A percentile compares a stretch with the other conserved stretches of the same genome.
Conservation (phyloP, 2,113 vertebrate genomes). For the Felis chaus region DNA sequence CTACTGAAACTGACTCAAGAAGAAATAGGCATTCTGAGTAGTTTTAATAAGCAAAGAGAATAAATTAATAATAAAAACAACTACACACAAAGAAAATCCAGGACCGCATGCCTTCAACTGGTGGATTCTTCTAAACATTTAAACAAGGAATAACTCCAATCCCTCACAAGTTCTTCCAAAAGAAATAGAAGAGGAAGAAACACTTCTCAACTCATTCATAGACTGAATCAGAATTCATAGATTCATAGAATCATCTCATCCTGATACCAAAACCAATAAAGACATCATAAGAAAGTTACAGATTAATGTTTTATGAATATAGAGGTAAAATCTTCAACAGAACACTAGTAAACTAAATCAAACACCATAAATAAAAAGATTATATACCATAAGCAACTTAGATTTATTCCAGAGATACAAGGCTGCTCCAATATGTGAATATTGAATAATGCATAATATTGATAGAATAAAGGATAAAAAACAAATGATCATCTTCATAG, state of each 20-base stretch:
- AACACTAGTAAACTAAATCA: background rate
- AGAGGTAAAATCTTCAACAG: background rate
- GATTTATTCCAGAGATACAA: background rate
- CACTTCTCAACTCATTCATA: background rate
- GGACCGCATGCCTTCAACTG: background rate
- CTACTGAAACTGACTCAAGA: background rate
- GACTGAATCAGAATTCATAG: background rate
- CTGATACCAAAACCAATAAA: background rate
- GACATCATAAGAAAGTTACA: background rate
- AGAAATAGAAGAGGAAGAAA: background rate
- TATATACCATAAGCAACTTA: background rate
- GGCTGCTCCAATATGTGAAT: background rate
- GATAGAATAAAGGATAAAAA: background rate
- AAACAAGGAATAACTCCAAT: background rate
- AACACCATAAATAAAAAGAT: background rate
- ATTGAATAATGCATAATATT: background rate
- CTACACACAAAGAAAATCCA: background rate
- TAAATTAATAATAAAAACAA: background rate
- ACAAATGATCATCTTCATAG: background rate
- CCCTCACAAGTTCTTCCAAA: background rate
- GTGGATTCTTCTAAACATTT: background rate
- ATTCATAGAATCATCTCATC: background rate
- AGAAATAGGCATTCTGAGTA: background rate
- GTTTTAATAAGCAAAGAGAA: background rate
- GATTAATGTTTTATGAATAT: background rate